Base-by-base conservation (phyloP, 2,113 vertebrate genomes). In the Nothocercus nigrocapillus region DNA sequence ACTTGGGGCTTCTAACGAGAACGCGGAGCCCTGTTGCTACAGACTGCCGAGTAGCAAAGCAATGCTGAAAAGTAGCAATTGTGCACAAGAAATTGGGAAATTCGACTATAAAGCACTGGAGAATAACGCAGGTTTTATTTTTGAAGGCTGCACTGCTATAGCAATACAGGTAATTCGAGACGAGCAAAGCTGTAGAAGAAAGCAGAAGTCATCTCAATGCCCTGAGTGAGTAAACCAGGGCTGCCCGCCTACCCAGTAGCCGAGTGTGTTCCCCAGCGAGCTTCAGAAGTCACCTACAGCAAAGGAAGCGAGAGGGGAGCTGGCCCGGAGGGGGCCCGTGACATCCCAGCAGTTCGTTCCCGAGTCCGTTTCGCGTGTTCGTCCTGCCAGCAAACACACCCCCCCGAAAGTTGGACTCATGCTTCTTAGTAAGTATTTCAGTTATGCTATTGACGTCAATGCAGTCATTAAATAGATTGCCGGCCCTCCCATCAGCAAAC, bases 381-480 rank as follows among this genome's bases (percentile, higher is more conserved):
- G 30, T 80, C 69, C 79, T 88, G 96, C 97, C 96, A 96, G 97
- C 92, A 93, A 97, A 94, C 98, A 97, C 97, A 96, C 96, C 92
- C 97, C 97, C 95, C 95, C 87, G 97, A 97, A 98, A 98, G 98
- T 98, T 99, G 98, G 98, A 98, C 98, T 98, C 97, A 92, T 98
- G 98, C 98, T 97, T 98, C 98, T 98, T 98, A 98, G 97, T 99
- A 99, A 99, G 98, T 99, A 99, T 99, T 99, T 99, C 99, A 99
- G 99, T 99, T 99, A 99, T 99, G 98, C 98, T 98, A 99, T 99
- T 99, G 99, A 99, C 99, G 99, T 99, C 99, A 99, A 99, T 98
- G 98, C 97, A 98, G 99, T 99, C 98, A 99, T 99, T 99, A 99
- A 99, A 98, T 98, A 98, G 97, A 98, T 98, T 98, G 98, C 97